phyloP scores from a whole-genome alignment of 2,113 vertebrate species.

The Catharus bicknelli region DNA sequence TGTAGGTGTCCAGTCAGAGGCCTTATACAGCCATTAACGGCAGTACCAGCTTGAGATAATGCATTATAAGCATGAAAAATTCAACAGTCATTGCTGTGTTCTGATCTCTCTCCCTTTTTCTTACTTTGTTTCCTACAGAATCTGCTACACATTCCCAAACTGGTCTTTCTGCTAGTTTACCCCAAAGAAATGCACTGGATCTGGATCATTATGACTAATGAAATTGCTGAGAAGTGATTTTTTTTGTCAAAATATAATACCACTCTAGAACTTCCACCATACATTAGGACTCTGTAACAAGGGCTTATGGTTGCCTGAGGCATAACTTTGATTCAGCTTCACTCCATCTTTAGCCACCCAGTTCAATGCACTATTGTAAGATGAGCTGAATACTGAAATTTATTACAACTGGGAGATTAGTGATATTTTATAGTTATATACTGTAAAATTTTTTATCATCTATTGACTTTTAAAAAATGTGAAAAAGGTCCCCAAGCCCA shows the following conservation, averaged over 20 bases:
- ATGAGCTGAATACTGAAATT: constrained; percentile 50
- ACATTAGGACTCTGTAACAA: constrained; percentile 51
- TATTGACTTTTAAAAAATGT: constrained; percentile 10
- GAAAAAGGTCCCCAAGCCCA: background rate
- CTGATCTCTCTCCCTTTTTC: constrained; percentile 56
- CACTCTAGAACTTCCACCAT: constrained; percentile 57
- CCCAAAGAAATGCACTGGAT: constrained; percentile 51
- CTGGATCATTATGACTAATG: constrained; percentile 66
- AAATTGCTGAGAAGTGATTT: constrained; percentile 52
- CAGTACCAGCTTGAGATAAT: constrained; percentile 66
- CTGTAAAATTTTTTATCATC: constrained; percentile 31
- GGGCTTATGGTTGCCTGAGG: constrained; percentile 42
- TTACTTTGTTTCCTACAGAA: constrained; percentile 44
- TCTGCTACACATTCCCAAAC: constrained; percentile 45
- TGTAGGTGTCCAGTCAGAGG: constrained; percentile 70
- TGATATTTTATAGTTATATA: background rate
- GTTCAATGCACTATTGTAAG: constrained; percentile 36
- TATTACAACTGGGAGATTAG: constrained; percentile 2
- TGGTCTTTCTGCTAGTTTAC: constrained; percentile 50
- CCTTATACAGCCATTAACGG: constrained; percentile 61
- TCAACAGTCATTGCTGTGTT: constrained; percentile 65
- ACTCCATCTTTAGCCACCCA: constrained; percentile 42
- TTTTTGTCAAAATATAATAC: constrained; percentile 58
- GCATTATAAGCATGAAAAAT: constrained; percentile 74
- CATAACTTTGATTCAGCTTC: constrained; percentile 63